These are phyloP conservation scores for Brachyalestes nurse DNA, from an alignment of 2,797 vertebrate genomes.

Conservation along the genomic window DNA sequence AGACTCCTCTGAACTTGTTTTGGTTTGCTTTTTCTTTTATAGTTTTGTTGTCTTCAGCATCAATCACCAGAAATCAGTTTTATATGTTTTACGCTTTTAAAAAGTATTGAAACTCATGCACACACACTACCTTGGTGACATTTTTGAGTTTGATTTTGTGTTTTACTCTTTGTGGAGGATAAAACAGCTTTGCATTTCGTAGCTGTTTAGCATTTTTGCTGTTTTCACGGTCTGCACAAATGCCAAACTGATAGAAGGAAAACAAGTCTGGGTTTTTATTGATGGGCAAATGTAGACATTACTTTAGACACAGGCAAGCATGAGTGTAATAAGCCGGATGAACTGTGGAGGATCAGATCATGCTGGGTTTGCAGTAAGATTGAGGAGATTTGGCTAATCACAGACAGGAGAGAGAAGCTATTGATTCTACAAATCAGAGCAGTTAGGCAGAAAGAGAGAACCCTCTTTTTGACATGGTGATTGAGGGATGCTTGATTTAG, in stretches of 20 bases:
- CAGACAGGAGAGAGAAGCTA: conserved; percentile 9
- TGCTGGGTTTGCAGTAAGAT: conserved; percentile 20
- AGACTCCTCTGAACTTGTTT: no score
- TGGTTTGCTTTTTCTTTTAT: no score
- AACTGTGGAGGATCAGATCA: background rate
- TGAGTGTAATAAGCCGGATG: background rate
- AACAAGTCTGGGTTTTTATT: background rate
- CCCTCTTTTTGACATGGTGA: background rate
- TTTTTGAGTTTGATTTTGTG: no score
- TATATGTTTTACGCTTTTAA: no score
- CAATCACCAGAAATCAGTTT: no score
- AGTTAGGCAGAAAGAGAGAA: conserved; percentile 4
- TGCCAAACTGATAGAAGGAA: background rate
- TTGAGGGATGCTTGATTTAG: background rate
- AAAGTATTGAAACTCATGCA: no score
- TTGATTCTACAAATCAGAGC: background rate
- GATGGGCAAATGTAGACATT: background rate
- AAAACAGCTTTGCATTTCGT: no score
- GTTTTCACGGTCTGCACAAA: no score
- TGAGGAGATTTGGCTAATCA: conserved; percentile 21
- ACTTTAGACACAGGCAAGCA: background rate
- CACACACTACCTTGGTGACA: no score
- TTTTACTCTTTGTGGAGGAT: no score
- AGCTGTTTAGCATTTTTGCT: no score
- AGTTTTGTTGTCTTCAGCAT: no score